Evolutionary conservation across 2,888 invertebrate species (phyloP), one percentile per base, ranked within the genome.

Genomic region (Busseola fusca): DNA sequence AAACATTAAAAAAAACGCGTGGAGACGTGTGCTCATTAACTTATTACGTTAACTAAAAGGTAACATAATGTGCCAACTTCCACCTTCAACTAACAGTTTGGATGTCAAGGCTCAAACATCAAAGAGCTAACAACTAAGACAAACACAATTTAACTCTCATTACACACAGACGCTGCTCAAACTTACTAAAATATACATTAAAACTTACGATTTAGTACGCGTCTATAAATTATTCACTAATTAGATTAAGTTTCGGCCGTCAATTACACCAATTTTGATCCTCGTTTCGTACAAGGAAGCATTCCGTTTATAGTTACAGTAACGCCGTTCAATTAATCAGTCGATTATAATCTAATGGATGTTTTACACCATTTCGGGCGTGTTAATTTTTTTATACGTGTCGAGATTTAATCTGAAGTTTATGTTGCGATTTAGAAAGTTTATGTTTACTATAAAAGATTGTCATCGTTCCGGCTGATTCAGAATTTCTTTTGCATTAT

Each of bases 101-200:
- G 56, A 67, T 69, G 59, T 69, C 69, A 82, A 64, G 52, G 73
- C 30, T 69, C 50, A 69, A 78, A 81, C 74, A 78, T 72, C 78
- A 82, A 73, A 78, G 45, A 37, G 42, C 68, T 69, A 67, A 82
- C 64, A 78, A 82, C 64, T 74, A 78, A 81, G 54, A 68, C 76
- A 76, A 81, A 83, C 80, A 69, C 70, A 68, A 81, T 80, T 68
- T 63, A 80, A 83, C 67, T 80, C 76, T 72, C 76, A 83, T 81
- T 83, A 72, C 50, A 83, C 56, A 63, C 80, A 80, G 76, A 75
- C 76, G 72, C 40, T 76, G 58, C 80, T 74, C 62, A 66, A 80
- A 82, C 80, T 80, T 70, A 82, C 82, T 79, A 25, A 80, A 79
- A 82, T 82, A 74, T 71, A 82, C 80, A 79, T 80, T 80, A 67